Base-by-base conservation (phyloP, 2,113 vertebrate genomes). In the Acanthochromis polyacanthus region DNA sequence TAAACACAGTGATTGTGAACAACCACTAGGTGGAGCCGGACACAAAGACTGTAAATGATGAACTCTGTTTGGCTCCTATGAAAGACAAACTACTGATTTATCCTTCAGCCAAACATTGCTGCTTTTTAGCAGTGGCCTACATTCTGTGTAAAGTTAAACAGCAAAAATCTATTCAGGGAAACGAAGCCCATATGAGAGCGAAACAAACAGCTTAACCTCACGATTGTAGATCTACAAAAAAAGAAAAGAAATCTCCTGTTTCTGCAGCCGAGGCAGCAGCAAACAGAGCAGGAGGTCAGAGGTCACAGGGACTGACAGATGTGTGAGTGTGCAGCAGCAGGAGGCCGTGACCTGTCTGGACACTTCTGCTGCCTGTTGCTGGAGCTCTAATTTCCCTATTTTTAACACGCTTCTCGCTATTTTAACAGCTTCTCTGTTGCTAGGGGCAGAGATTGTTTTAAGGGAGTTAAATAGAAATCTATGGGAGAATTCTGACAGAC, bases 1-100 rank as follows among this genome's bases (percentile, higher is more conserved):
- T 60, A 7, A 43, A 46, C 1, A 0, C 1, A 9, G 1, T 46
- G 51, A 1, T 12, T 5, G 25, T 20, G 23, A 0, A 0, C 5
- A n/a, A 36, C 55, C 91, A 80, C 74, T 59, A 74, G 91, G 51
- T 81, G 86, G 86, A 10, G 81, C 48, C 16, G 78, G 28, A 78
- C 45, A 38, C 75, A 50, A 53, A 55, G 1, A 19, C 12, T 48
- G 36, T 5, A 0, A 30, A 0, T 19, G 10, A 23, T 51, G 50
- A 14, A 4, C 3, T 10, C 23, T 5, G 14, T 16, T 58, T 50
- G 36, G 17, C 20, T 64, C 12, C 23, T n/a, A 4, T 43, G 15
- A 60, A 53, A 73, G 5, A 9, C 19, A 73, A 81, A 58, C 38
- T 73, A 59, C 45, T 15, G 58, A 3, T 67, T 78, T 5, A 14